Conservation (phyloP, 2,113 vertebrate species). For the Brachypteracias leptosomus region DNA sequence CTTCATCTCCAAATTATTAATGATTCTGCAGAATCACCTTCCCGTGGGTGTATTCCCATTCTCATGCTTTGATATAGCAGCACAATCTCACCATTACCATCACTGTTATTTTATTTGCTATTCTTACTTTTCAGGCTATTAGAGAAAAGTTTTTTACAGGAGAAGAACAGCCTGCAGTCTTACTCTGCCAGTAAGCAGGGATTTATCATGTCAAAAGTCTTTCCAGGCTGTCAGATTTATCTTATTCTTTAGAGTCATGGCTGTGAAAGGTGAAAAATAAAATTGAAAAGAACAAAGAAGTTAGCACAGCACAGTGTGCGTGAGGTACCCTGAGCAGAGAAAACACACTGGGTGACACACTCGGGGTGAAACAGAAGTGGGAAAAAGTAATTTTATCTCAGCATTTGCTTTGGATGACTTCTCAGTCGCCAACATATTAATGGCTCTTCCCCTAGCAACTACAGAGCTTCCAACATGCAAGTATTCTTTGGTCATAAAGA, state of each 20-base stretch:
- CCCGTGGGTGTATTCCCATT: not conserved
- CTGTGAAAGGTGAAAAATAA: constrained; percentile 41
- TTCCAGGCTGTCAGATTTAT: not conserved
- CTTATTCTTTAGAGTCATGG: not conserved
- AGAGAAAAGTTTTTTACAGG: not conserved
- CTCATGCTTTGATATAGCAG: not conserved
- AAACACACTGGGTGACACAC: constrained; percentile 3
- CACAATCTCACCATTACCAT: not conserved
- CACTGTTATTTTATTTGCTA: not conserved
- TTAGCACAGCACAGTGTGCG: constrained; percentile 2
- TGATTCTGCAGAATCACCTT: not conserved
- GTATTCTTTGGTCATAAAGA: constrained; percentile 59
- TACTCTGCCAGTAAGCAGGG: not conserved
- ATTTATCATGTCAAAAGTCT: not conserved
- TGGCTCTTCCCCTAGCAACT: constrained; percentile 61
- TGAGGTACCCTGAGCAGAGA: constrained; percentile 8
- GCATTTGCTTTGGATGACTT: constrained; percentile 63
- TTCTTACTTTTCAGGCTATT: not conserved
- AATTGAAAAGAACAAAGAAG: constrained; percentile 44
- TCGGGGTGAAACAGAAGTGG: constrained; percentile 18
- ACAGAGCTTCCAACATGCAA: constrained; percentile 61
- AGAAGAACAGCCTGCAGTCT: not conserved
- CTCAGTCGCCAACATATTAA: constrained; percentile 48
- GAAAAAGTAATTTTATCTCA: constrained; percentile 59
- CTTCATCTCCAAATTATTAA: not conserved